Conservation (phyloP, 2,113 vertebrate species). For the Vicugna pacos region DNA sequence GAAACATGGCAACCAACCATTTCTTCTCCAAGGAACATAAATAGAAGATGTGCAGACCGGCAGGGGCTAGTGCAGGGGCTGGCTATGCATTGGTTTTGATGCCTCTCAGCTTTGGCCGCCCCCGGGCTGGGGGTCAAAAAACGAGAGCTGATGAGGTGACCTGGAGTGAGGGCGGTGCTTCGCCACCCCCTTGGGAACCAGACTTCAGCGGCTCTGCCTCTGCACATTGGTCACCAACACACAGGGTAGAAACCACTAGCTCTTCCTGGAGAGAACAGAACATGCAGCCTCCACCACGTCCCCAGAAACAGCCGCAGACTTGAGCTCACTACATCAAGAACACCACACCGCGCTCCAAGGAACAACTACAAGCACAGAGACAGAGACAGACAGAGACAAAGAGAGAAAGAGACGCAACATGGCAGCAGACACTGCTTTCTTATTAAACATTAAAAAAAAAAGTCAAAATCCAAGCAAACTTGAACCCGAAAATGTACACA, state of each 20-base stretch:
- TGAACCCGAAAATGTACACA: constrained; percentile 87
- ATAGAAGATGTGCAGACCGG: constrained; percentile 86
- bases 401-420: constrained; percentile 85
- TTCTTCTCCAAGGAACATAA: constrained; percentile 89
- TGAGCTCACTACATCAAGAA: constrained; percentile 89
- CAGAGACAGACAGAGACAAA: constrained; percentile 86
- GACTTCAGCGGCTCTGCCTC: constrained; percentile 86
- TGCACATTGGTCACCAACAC: constrained; percentile 88
- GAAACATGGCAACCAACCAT: constrained; percentile 89
- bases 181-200: constrained; percentile 82
- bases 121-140: constrained; percentile 76
- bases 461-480: constrained; percentile 83
- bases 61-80: constrained; percentile 85
- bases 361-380: constrained; percentile 87
- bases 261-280: constrained; percentile 87
- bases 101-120: constrained; percentile 81
- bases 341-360: constrained; percentile 87
- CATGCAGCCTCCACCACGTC: constrained; percentile 84
- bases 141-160: constrained; percentile 77
- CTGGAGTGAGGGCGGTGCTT: constrained; percentile 83
- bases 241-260: constrained; percentile 88
- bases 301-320: constrained; percentile 86
- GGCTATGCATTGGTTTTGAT: constrained; percentile 83
- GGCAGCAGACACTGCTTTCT: constrained; percentile 86
- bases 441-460: constrained; percentile 82